Percentiles rank a stretch among this genome's conserved stretches.
phyloP scores from a whole-genome alignment of 1,140 invertebrate species.

The Holotrichia oblita region DNA sequence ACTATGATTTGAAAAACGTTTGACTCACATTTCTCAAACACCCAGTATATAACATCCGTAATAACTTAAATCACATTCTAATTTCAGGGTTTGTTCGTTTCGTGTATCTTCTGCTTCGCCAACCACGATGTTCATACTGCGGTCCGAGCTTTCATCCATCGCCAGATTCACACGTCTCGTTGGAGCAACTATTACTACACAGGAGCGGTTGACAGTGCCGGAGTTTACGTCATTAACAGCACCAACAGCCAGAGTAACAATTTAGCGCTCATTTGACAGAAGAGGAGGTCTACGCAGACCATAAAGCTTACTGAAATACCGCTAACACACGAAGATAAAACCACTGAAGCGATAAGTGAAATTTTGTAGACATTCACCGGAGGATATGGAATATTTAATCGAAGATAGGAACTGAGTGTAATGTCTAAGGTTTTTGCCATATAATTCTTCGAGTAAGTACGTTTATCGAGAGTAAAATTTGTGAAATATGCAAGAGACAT shows the following conservation, averaged over 20 bases:
- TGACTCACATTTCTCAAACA: too few relatives aligned
- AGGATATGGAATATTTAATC: too few relatives aligned
- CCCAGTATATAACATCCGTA: too few relatives aligned
- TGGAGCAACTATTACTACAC: slow-evolving; percentile 57
- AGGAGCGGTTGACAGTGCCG: slow-evolving; percentile 53
- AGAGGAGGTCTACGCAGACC: slow-evolving; percentile 50
- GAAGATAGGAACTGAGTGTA: too few relatives aligned
- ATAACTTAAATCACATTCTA: too few relatives aligned
- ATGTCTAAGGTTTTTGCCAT: too few relatives aligned
- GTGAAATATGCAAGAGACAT: too few relatives aligned
- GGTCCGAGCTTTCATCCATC: slow-evolving; percentile 60
- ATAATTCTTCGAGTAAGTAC: too few relatives aligned
- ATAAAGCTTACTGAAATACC: slow-evolving; percentile 31
- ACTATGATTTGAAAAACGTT: too few relatives aligned
- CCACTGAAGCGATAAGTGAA: slow-evolving; percentile 35
- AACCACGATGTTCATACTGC: slow-evolving; percentile 83
- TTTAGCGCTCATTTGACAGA: slow-evolving; percentile 51
- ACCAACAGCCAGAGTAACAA: slow-evolving; percentile 52
- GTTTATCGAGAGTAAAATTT: too few relatives aligned
- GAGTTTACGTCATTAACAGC: slow-evolving; percentile 57
- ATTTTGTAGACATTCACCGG: background rate
- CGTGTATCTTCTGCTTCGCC: slow-evolving; percentile 89
- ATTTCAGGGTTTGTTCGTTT: slow-evolving; percentile 81
- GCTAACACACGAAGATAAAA: slow-evolving; percentile 14
- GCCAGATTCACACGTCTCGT: slow-evolving; percentile 53